Base-by-base conservation (phyloP, 2,888 invertebrate genomes). In the Sesia apiformis region DNA sequence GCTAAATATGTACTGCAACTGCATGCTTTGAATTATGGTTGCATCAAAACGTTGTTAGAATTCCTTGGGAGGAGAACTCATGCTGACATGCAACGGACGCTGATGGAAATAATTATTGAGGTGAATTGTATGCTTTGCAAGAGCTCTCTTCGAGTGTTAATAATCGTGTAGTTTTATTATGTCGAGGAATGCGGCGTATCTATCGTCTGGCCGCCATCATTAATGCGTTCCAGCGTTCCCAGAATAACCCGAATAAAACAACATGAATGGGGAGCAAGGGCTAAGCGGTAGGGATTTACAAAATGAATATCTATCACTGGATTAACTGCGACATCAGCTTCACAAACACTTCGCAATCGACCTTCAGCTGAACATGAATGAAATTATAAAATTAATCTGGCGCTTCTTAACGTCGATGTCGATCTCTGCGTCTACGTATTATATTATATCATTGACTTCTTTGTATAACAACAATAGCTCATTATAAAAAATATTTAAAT, bases 181-280 rank as follows among this genome's bases (percentile, higher is more conserved):
- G 55, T 55, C 51, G 53, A 57, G 67, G 77, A 71, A 75, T 75
- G 72, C 66, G 53, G 60, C 64, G 57, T 56, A 60, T 68, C 66
- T 65, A 69, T 65, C 65, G 65, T 64, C 62, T 60, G 63, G 63
- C 61, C 63, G 59, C 63, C 63, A 65, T 78, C 78, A 74, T 77
- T 76, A 77, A 75, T 70, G 72, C 70, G 72, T 74, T 73, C 74
- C 75, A 59, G 54, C 60, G 55, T 56, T 68, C 69, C 67, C 61
- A 76, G 70, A 80, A 80, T 80, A 79, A 72, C 77, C 74, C 72
- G 60, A 74, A 78, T 69, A 76, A 76, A 76, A 77, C 65, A 57
- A 70, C 4, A 38, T 5, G 42, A 42, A 50, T 23, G 4, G 1
- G 4, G 63, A 55, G 49, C 42, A 55, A 4, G 49, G 50, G 42